Conservation (phyloP, 2,888 invertebrate species). For the Barypeithes pellucidus region DNA sequence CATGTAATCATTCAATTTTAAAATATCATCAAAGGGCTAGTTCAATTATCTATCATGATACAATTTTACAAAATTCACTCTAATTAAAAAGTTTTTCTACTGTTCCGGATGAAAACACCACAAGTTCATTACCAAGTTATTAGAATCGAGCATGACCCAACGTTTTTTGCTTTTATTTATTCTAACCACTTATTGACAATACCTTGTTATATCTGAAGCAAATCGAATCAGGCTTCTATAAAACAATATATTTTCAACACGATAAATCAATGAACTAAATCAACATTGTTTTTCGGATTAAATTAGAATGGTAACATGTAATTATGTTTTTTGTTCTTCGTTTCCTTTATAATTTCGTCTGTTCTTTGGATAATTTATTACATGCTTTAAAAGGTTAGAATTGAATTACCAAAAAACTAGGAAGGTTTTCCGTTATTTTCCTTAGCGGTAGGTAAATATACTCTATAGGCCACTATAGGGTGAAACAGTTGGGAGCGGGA, state of each 20-base stretch:
- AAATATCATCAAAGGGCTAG: not conserved
- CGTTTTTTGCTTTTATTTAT: slow-evolving; percentile 62
- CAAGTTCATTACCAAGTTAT: slow-evolving; percentile 67
- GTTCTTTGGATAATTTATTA: slow-evolving; percentile 49
- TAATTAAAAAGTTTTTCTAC: slow-evolving; percentile 68
- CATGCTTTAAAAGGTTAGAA: slow-evolving; percentile 45
- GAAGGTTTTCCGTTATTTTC: slow-evolving; percentile 42
- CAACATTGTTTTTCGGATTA: slow-evolving; percentile 58
- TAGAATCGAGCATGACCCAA: slow-evolving; percentile 59
- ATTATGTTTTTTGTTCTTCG: slow-evolving; percentile 50
- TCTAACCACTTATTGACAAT: slow-evolving; percentile 65
- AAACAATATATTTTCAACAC: slow-evolving; percentile 67
- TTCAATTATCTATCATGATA: not conserved
- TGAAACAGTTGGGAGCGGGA: no score
- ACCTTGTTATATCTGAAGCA: slow-evolving; percentile 65
- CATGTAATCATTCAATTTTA: no score
- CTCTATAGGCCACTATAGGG: not conserved
- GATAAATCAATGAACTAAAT: slow-evolving; percentile 68
- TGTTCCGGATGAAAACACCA: slow-evolving; percentile 66
- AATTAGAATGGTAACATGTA: slow-evolving; percentile 51
- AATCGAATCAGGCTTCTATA: slow-evolving; percentile 66
- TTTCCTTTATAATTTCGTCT: slow-evolving; percentile 46
- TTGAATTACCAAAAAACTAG: slow-evolving; percentile 50
- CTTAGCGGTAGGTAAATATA: slow-evolving; percentile 43
- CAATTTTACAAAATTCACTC: slow-evolving; percentile 61